phyloP scores from a whole-genome alignment of 92 coral and sea anemone genomes.

The Palythoa grandis region DNA sequence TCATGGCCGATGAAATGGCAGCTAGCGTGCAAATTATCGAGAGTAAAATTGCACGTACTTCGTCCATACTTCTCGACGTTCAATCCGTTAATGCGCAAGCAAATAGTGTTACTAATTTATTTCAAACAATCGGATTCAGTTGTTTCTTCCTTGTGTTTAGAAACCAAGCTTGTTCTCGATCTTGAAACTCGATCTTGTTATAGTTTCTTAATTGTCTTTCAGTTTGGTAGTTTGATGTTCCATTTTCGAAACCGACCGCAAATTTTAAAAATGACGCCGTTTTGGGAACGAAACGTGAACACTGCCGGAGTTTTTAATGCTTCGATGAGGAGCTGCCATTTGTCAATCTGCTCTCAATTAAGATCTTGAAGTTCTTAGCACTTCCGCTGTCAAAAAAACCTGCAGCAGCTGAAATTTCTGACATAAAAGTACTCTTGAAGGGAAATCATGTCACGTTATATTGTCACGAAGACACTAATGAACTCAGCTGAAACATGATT shows the following conservation, averaged over 20 bases:
- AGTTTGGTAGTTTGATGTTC: neutral
- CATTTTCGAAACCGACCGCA: neutral
- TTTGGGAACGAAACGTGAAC: neutral
- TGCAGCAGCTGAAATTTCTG: no score
- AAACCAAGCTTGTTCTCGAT: neutral
- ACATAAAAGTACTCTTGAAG: no score
- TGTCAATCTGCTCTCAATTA: neutral
- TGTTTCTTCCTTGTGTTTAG: conserved; percentile 2
- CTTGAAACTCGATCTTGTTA: neutral
- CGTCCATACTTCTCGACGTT: neutral
- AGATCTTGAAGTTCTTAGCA: no score
- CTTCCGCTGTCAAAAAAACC: no score
- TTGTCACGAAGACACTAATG: no score
- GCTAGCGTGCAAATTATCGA: neutral
- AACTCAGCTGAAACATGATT: no score
- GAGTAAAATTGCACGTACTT: neutral
- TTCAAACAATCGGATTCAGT: neutral
- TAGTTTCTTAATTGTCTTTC: neutral
- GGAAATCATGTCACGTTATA: no score
- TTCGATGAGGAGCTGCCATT: neutral
- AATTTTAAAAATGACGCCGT: neutral
- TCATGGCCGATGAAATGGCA: neutral
- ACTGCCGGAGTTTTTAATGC: neutral
- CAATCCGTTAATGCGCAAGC: neutral
- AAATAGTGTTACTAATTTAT: neutral